phyloP scores from a whole-genome alignment of 37 sponge, comb jelly and placozoan genomes.

The Chondrilla cf. caribensis region DNA sequence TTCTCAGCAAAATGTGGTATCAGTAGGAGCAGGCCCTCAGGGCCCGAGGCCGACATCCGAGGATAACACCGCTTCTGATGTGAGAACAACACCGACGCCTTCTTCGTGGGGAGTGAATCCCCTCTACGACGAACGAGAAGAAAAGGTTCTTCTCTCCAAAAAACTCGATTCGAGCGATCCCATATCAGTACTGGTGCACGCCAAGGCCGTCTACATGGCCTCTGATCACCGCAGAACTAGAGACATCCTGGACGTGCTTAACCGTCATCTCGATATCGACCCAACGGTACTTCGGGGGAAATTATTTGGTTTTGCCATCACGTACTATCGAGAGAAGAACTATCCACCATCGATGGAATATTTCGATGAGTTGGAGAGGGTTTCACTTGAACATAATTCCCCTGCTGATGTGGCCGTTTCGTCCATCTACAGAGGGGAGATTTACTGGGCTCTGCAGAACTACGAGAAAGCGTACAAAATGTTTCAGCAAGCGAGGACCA shows the following conservation, averaged over 20 bases:
- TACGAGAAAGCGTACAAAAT: slow-evolving; percentile 26
- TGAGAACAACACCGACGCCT: too few relatives aligned
- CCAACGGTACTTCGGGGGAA: not conserved
- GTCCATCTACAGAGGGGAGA: slow-evolving; percentile 60
- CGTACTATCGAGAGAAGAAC: slow-evolving; percentile 6
- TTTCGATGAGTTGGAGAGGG: slow-evolving; percentile 12
- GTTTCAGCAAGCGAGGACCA: slow-evolving; percentile 19
- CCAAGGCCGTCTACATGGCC: not conserved
- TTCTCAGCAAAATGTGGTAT: too few relatives aligned
- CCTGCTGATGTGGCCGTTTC: slow-evolving; percentile 38
- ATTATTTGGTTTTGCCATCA: slow-evolving; percentile 20
- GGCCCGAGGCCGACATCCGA: too few relatives aligned
- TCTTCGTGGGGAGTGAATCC: too few relatives aligned
- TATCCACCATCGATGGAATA: not conserved
- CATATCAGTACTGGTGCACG: not conserved
- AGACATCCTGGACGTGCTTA: not conserved
- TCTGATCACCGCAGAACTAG: not conserved
- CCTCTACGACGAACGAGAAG: not conserved
- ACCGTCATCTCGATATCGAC: not conserved
- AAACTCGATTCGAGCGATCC: not conserved
- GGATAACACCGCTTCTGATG: too few relatives aligned
- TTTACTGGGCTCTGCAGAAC: slow-evolving; percentile 1
- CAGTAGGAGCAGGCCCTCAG: too few relatives aligned
- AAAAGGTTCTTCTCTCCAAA: not conserved
- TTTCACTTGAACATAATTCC: not conserved